A percentile compares a stretch with the other conserved stretches of the same genome.
Conservation (phyloP, 2,113 vertebrate species). For the Eublepharis macularius region DNA sequence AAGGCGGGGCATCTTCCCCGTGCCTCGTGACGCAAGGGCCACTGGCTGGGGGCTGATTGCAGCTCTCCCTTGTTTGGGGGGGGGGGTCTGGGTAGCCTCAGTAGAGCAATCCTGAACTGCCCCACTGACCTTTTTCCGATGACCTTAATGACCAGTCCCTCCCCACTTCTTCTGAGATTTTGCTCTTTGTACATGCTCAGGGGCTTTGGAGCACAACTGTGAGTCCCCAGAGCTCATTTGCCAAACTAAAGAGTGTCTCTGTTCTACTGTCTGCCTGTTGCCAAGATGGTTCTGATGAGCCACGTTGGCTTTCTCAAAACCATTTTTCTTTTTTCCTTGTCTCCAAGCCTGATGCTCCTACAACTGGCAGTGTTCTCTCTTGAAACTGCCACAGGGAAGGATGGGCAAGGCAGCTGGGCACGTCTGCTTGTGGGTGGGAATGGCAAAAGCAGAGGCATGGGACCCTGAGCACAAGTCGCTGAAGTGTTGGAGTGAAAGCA, state of each 20-base stretch:
- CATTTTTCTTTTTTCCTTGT: slow-evolving; percentile 19
- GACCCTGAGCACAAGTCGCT: slow-evolving; percentile 37
- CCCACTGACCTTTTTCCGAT: too few relatives aligned
- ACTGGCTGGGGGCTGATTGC: too few relatives aligned
- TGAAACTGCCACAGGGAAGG: slow-evolving; percentile 52
- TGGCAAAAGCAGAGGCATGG: slow-evolving; percentile 57
- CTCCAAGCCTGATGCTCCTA: slow-evolving; percentile 28
- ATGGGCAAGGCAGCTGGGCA: slow-evolving; percentile 27
- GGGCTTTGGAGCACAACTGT: background rate
- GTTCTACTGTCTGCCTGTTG: background rate
- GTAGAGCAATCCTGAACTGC: too few relatives aligned
- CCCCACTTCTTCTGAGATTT: background rate
- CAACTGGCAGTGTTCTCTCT: background rate
- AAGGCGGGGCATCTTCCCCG: too few relatives aligned
- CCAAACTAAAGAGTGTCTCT: slow-evolving; percentile 24
- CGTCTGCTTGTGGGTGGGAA: slow-evolving; percentile 58
- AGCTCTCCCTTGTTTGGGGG: too few relatives aligned
- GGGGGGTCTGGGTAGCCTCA: too few relatives aligned
- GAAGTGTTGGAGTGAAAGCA: slow-evolving; percentile 27
- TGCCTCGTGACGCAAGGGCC: too few relatives aligned
- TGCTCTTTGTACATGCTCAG: background rate
- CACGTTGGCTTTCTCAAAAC: slow-evolving; percentile 17
- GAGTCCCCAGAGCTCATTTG: background rate
- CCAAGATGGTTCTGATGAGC: background rate
- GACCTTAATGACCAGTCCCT: too few relatives aligned